Base-by-base conservation (phyloP, 2,888 invertebrate species). In the Drosophila mettleri region DNA sequence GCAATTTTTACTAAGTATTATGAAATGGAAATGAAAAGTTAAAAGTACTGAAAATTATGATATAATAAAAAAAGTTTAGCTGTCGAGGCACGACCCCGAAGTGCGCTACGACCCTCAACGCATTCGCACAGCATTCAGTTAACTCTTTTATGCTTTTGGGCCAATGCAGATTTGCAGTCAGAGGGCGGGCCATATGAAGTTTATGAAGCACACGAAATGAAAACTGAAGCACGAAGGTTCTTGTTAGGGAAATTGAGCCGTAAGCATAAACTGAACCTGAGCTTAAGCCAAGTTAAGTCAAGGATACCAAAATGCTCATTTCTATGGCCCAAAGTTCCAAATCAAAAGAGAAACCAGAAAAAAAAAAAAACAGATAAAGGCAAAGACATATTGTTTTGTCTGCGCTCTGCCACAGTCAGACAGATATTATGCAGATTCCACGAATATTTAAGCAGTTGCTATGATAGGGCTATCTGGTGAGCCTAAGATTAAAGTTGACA, bases 341-440 rank as follows among this genome's bases (percentile, higher is more conserved):
- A 16, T 8, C 29, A 38, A 22, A 22, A 14, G 9, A 7, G 22
- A 14, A 18, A n/a, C n/a, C n/a, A n/a, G n/a, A n/a, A n/a, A 6
- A 20, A 14, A 18, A 6, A 20, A 6, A 2, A n/a, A 36, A 18
- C 18, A n/a, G 22, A 16, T 24, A 3, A 45, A 34, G 18, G 24
- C n/a, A 10, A 0, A 12, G 18, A 18, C 36, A 45, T 55, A 59
- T 60, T 73, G 58, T 69, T 75, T 39, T 43, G 51, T 34, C 34
- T n/a, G 33, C 5, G 41, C 34, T n/a, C n/a, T n/a, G n/a, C n/a
- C n/a, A 7, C 34, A 34, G n/a, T 8, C 10, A n/a, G 45, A 29
- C 27, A 18, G 54, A 59, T 67, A 77, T 77, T 72, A 77, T 77
- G 64, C 51, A 78, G 67, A 69, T 74, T 74, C 64, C 22, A 12